These are phyloP conservation scores for Lepus townsendii DNA, from an alignment of 2,797 vertebrate species.

Conservation along the genomic window DNA sequence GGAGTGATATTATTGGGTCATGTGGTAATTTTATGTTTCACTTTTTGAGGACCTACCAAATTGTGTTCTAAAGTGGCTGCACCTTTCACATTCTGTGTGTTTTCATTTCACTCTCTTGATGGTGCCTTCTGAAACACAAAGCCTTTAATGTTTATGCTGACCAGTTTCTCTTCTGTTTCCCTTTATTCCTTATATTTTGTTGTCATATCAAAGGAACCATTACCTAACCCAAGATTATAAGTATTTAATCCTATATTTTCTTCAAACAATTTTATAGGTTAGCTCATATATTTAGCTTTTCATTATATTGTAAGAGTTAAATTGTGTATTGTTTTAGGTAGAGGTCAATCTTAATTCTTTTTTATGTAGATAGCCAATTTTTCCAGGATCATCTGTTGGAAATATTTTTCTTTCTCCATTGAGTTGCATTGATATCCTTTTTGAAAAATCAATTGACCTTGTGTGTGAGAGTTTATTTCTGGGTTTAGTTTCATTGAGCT, in stretches of 20 bases:
- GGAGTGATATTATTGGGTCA: background rate
- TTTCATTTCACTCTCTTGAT: background rate
- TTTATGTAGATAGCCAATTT: background rate
- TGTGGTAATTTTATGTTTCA: background rate
- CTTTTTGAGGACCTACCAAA: background rate
- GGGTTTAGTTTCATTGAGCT: background rate
- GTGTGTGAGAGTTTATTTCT: background rate
- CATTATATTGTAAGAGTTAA: background rate
- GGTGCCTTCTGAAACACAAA: background rate
- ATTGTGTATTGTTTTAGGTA: background rate
- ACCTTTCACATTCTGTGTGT: background rate
- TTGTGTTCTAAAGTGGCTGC: background rate
- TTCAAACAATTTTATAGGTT: background rate
- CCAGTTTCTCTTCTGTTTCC: background rate
- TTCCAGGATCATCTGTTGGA: background rate
- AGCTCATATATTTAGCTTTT: background rate
- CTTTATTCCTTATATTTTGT: background rate
- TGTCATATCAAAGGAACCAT: background rate
- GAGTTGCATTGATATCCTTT: background rate
- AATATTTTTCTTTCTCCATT: background rate
- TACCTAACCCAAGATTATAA: background rate
- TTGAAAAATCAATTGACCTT: background rate
- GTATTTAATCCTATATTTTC: background rate
- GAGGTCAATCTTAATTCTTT: background rate
- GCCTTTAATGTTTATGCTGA: background rate